Conservation (phyloP, 1,140 invertebrate species). For the Zeugodacus cucurbitae region DNA sequence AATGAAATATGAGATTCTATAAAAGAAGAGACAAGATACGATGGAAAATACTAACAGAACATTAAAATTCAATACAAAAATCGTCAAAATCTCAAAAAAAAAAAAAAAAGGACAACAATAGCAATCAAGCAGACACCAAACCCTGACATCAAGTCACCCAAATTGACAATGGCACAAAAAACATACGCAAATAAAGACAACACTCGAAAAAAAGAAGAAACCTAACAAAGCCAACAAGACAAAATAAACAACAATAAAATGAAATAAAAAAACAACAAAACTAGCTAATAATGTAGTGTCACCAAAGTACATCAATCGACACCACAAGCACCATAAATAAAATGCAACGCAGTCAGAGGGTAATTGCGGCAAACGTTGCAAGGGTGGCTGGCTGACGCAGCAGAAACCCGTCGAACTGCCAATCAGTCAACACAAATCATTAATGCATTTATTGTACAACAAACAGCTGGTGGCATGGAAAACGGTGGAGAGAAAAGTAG, state of each 20-base stretch:
- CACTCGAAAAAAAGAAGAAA: background rate
- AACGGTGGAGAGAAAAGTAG: background rate
- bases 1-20: too few species aligned
- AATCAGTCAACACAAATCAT: slow-evolving; percentile 29
- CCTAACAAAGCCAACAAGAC: background rate
- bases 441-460: slow-evolving; percentile 17
- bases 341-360: background rate
- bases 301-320: slow-evolving; percentile 29
- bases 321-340: background rate
- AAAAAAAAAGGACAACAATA: too few species aligned
- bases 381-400: background rate
- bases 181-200: background rate
- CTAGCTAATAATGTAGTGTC: slow-evolving; percentile 8
- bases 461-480: background rate
- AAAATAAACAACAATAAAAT: background rate
- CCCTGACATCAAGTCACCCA: background rate
- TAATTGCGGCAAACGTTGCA: background rate
- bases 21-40: too few species aligned
- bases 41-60: too few species aligned
- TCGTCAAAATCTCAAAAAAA: background rate
- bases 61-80: too few species aligned
- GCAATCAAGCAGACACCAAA: background rate
- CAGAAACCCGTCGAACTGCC: background rate
- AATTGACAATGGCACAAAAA: background rate
- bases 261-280: background rate